Evolutionary conservation across 2,888 invertebrate species (phyloP).

Genomic region (Rhingia campestris): DNA sequence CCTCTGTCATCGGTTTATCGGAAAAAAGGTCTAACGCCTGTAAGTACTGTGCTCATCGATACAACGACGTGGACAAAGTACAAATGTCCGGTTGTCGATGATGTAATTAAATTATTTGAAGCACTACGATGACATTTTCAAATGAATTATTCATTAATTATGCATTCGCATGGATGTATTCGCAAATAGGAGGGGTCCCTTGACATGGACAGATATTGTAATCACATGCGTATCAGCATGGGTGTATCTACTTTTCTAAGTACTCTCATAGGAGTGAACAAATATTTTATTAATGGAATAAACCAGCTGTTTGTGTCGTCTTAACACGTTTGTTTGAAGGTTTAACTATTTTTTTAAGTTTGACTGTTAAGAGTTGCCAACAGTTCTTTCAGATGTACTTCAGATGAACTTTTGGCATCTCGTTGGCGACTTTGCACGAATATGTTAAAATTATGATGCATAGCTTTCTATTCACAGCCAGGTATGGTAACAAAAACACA

Average conservation of each 20-base stretch:
- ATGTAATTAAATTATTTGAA: slow-evolving; percentile 68
- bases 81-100: slow-evolving; percentile 59
- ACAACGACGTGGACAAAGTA: slow-evolving; percentile 49
- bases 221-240: neutral
- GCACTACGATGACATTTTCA: slow-evolving; percentile 44
- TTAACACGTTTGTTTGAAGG: too few relatives aligned
- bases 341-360: neutral
- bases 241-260: neutral
- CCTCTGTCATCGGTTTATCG: slow-evolving; percentile 42
- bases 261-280: neutral
- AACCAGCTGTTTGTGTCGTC: neutral
- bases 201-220: neutral
- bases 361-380: neutral
- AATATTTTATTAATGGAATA: slow-evolving; percentile 2
- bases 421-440: too few relatives aligned
- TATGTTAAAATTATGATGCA: too few relatives aligned
- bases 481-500: too few relatives aligned
- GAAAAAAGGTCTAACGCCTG: slow-evolving; percentile 15
- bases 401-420: too few relatives aligned
- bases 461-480: too few relatives aligned
- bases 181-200: slow-evolving; percentile 5
- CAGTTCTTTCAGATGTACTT: too few relatives aligned
- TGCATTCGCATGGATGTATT: slow-evolving; percentile 44
- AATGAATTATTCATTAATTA: slow-evolving; percentile 58
- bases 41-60: slow-evolving; percentile 2